Base-by-base conservation (phyloP, 1,140 invertebrate genomes). In the Drosophila athabasca region DNA sequence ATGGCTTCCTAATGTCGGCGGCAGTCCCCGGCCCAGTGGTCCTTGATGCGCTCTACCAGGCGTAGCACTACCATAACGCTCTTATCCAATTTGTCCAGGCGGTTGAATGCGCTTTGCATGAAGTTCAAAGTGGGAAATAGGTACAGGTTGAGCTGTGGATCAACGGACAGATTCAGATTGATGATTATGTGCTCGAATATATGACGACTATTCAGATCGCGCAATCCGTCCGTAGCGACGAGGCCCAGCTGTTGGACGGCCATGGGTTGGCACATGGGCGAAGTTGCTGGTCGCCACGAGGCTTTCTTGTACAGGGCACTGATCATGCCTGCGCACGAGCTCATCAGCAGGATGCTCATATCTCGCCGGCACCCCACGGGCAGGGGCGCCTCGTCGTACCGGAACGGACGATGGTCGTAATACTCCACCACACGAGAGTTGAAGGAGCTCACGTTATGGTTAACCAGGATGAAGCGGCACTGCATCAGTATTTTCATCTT, bases 381-480 rank as follows among this genome's bases (percentile, higher is more conserved):
- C 79, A 90, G 92, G 92, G 93, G 87, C 67, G 92, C 92, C 6
- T 76, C 31, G 17, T 62, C 61, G 5, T 71, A 44, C 79, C 95
- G 94, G 67, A 92, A 91, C 17, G 93, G 94, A 71, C 95, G 93
- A 92, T 97, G 96, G 93, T 97, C 96, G 89, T 96, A 94, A 50
- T 96, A 93, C 79, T 93, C 92, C 6, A 93, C 91, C n/a, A 96
- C 94, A 43, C 76, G 49, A 9, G 91, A 87, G 1, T 92, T 45
- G 26, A 78, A 78, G 3, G 66, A 55, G 13, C 96, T 92, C 2
- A 94, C 93, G 92, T 97, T 95, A 92, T 96, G 95, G 91, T 97
- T 96, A 3, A 97, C 95, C 39, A 97, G 77, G 15, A 94, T 93
- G n/a, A 96, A 82, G 52, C 92, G 92, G n/a, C 91, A 92, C 5